Evolutionary conservation across 2,113 vertebrate species (phyloP).

Genomic region (Ranitomeya imitator): DNA sequence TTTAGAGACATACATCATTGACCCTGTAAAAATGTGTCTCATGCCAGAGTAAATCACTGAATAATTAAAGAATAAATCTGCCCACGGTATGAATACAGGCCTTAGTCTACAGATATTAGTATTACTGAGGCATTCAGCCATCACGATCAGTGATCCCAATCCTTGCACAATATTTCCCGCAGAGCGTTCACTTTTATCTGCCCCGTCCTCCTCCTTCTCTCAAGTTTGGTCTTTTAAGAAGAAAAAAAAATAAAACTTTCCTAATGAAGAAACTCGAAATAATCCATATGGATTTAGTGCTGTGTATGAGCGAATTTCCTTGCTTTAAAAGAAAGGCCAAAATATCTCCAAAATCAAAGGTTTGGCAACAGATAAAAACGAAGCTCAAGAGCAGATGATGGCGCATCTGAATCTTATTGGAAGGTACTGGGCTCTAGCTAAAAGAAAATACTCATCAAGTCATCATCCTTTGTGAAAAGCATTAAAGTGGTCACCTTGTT

Average conservation of each 20-base stretch:
- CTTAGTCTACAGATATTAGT: too few species aligned
- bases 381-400: slow-evolving; percentile 11
- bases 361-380: slow-evolving; percentile 26
- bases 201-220: too few species aligned
- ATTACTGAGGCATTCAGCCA: neutral
- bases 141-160: too few species aligned
- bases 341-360: slow-evolving; percentile 7
- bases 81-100: too few species aligned
- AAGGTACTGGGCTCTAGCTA: neutral
- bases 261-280: neutral
- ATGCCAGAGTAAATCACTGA: too few species aligned
- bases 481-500: too few species aligned
- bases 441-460: neutral
- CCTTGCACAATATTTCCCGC: too few species aligned
- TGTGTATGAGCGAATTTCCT: slow-evolving; percentile 13
- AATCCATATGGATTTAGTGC: slow-evolving; percentile 12
- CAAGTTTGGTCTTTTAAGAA: neutral
- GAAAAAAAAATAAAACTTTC: neutral
- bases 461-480: neutral
- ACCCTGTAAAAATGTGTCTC: too few species aligned
- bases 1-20: too few species aligned
- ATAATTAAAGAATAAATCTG: too few species aligned
- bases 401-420: slow-evolving; percentile 12
- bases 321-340: slow-evolving; percentile 17
- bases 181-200: too few species aligned